Conservation (phyloP, 2,113 vertebrate genomes). For the Sula dactylatra region DNA sequence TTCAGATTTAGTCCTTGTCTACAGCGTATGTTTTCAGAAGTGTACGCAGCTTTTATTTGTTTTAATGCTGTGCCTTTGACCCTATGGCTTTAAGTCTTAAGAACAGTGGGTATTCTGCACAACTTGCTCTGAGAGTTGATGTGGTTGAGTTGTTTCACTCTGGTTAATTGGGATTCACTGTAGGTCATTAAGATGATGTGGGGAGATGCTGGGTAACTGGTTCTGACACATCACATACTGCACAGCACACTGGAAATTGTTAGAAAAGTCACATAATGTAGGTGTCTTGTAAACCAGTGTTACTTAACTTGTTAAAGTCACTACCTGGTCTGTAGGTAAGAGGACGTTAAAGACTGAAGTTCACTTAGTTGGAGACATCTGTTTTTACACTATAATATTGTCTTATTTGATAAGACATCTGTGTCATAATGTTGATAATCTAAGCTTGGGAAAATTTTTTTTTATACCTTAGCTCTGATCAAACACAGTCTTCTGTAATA, state of each 20-base stretch:
- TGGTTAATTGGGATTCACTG: not conserved
- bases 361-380: not conserved
- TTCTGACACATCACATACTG: not conserved
- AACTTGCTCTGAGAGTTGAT: not conserved
- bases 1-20: not conserved
- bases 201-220: not conserved
- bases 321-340: not conserved
- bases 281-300: not conserved
- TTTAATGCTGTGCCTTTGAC: not conserved
- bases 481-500: not conserved
- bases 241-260: not conserved
- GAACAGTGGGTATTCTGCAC: not conserved
- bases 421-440: not conserved
- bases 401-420: not conserved
- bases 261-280: not conserved
- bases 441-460: not conserved
- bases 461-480: not conserved
- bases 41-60: fast-evolving
- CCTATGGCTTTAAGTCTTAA: not conserved
- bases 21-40: not conserved
- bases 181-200: not conserved
- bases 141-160: not conserved
- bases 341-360: not conserved
- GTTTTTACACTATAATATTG: not conserved
- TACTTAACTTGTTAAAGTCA: not conserved